These are phyloP conservation scores for Sminthurinus aureus DNA, from an alignment of 2,888 invertebrate genomes.

Conservation along the genomic window DNA sequence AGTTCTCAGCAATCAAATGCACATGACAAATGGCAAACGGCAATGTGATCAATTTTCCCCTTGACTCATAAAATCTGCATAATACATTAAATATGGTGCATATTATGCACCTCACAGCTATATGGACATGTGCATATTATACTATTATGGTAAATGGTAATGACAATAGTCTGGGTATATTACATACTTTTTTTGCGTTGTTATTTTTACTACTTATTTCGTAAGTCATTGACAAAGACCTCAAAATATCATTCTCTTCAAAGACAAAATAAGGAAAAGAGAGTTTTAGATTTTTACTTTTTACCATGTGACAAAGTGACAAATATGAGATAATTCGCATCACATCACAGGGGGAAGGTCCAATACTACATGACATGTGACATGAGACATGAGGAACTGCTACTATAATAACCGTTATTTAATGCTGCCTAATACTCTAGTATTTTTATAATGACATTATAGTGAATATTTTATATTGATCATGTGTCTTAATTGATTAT, in stretches of 20 bases:
- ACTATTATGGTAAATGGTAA: background rate
- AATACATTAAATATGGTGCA: too few relatives aligned
- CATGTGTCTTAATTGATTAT: background rate
- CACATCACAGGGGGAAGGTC: too few relatives aligned
- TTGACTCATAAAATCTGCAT: background rate
- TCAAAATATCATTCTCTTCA: background rate
- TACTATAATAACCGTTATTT: background rate
- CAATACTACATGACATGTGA: too few relatives aligned
- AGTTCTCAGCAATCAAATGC: background rate
- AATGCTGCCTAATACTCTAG: too few relatives aligned
- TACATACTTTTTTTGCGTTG: background rate
- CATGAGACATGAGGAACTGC: background rate
- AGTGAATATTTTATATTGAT: too few relatives aligned
- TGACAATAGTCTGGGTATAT: background rate
- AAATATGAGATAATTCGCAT: too few relatives aligned
- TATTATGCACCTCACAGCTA: background rate
- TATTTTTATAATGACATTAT: too few relatives aligned
- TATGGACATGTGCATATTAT: background rate
- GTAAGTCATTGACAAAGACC: slow-evolving; percentile 1
- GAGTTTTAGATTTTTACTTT: background rate
- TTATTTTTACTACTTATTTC: background rate
- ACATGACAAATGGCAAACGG: too few relatives aligned
- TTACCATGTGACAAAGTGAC: too few relatives aligned
- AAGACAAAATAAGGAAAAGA: background rate
- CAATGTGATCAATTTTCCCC: background rate